A percentile compares a stretch with the other conserved stretches of the same genome.
Evolutionary conservation across 2,888 invertebrate genomes (phyloP).

Genomic region (Cantharis rufa): DNA sequence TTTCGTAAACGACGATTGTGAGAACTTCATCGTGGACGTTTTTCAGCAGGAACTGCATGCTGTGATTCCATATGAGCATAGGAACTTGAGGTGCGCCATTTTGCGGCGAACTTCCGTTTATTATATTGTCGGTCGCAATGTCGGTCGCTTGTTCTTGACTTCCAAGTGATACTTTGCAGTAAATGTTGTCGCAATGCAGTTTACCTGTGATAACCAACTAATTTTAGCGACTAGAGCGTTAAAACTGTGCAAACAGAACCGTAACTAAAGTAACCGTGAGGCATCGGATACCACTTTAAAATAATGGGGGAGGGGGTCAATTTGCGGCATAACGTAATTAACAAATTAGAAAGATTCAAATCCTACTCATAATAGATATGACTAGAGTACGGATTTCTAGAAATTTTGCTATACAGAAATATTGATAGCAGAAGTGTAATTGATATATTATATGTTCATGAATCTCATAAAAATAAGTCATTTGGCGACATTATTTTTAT

Average conservation of each 20-base stretch:
- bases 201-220: constrained; percentile 60
- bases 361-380: too few relatives aligned
- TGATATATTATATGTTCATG: too few relatives aligned
- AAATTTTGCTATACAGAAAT: too few relatives aligned
- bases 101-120: constrained; percentile 49
- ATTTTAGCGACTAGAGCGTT: neutral
- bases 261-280: neutral
- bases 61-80: constrained; percentile 70
- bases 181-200: constrained; percentile 63
- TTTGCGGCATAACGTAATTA: too few relatives aligned
- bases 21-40: constrained; percentile 70
- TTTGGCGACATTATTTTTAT: too few relatives aligned
- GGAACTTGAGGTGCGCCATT: constrained; percentile 49
- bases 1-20: constrained; percentile 71
- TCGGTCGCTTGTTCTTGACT: constrained; percentile 71
- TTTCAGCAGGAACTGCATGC: constrained; percentile 76
- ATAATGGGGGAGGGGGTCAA: too few relatives aligned
- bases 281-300: too few relatives aligned
- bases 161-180: constrained; percentile 75
- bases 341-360: too few relatives aligned
- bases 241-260: neutral
- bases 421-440: too few relatives aligned
- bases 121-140: constrained; percentile 61
- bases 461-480: too few relatives aligned
- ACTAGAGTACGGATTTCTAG: too few relatives aligned